Evolutionary conservation across 2,888 invertebrate genomes (phyloP).

Genomic region (Aethes cnicana): DNA sequence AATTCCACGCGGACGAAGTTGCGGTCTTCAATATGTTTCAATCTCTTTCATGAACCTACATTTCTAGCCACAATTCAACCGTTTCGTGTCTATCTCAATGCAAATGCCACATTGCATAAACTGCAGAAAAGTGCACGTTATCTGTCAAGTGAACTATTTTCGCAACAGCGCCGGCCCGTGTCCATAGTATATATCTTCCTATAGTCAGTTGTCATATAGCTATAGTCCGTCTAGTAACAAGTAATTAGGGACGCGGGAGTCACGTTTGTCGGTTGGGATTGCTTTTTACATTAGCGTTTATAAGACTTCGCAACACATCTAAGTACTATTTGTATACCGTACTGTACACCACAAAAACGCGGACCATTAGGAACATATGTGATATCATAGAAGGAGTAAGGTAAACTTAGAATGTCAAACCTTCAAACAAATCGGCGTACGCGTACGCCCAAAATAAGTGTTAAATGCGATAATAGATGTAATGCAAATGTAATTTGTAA

Average conservation of each 20-base stretch:
- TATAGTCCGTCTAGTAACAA: slow-evolving; percentile 34
- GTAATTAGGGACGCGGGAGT: slow-evolving; percentile 52
- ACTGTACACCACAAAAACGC: too few relatives aligned
- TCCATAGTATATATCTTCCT: slow-evolving; percentile 42
- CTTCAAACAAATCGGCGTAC: too few relatives aligned
- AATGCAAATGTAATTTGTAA: too few relatives aligned
- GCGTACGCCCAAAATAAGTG: too few relatives aligned
- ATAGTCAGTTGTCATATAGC: slow-evolving; percentile 31
- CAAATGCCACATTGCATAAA: slow-evolving; percentile 26
- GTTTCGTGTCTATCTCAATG: neutral
- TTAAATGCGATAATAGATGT: too few relatives aligned
- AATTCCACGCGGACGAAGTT: too few relatives aligned
- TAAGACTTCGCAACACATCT: neutral
- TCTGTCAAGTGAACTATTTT: slow-evolving; percentile 20
- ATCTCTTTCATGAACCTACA: neutral
- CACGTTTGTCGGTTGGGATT: slow-evolving; percentile 44
- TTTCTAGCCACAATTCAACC: neutral
- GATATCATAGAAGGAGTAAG: too few relatives aligned
- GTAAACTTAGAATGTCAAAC: too few relatives aligned
- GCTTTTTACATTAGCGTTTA: slow-evolving; percentile 34
- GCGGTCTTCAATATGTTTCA: too few relatives aligned
- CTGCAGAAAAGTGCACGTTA: slow-evolving; percentile 31
- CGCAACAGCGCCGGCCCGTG: slow-evolving; percentile 44
- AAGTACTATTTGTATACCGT: too few relatives aligned
- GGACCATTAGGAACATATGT: too few relatives aligned